A percentile compares a stretch with the other conserved stretches of the same genome.
phyloP scores from a whole-genome alignment of 2,113 vertebrate genomes.

The Theristicus caerulescens region DNA sequence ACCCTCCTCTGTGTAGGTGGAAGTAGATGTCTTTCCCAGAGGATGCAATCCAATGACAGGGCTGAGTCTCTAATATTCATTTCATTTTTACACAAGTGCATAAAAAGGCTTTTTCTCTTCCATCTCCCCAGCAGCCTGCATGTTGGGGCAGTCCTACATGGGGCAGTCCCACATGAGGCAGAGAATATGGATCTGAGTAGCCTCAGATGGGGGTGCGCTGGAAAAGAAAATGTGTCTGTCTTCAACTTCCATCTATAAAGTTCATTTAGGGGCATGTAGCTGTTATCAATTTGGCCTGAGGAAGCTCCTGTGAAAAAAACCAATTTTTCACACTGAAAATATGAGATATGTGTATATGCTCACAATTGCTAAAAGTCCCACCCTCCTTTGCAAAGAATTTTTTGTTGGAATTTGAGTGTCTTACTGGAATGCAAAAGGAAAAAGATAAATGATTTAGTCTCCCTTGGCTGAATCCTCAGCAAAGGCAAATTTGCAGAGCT shows the following conservation, averaged over 20 bases:
- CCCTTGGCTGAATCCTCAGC: background rate
- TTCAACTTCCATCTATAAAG: background rate
- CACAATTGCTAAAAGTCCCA: background rate
- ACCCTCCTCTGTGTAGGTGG: background rate
- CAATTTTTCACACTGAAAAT: background rate
- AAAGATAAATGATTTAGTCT: background rate
- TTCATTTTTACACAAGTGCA: background rate
- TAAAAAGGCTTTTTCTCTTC: background rate
- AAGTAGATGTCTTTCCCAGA: background rate
- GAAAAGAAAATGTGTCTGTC: background rate
- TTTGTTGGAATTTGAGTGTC: background rate
- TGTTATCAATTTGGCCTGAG: background rate
- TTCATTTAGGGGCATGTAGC: background rate
- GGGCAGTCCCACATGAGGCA: background rate
- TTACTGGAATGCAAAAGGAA: background rate
- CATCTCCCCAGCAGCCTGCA: background rate
- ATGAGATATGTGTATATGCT: background rate
- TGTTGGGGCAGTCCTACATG: fast-evolving
- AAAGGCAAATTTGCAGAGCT: background rate
- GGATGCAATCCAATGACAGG: background rate
- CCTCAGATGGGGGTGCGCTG: background rate
- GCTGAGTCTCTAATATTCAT: background rate
- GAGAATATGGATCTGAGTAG: background rate
- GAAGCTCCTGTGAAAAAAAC: fast-evolving
- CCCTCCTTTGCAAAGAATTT: background rate